A percentile compares a stretch with the other conserved stretches of the same genome.
Evolutionary conservation across 2,888 invertebrate species (phyloP).

Genomic region (Plagodis pulveraria): DNA sequence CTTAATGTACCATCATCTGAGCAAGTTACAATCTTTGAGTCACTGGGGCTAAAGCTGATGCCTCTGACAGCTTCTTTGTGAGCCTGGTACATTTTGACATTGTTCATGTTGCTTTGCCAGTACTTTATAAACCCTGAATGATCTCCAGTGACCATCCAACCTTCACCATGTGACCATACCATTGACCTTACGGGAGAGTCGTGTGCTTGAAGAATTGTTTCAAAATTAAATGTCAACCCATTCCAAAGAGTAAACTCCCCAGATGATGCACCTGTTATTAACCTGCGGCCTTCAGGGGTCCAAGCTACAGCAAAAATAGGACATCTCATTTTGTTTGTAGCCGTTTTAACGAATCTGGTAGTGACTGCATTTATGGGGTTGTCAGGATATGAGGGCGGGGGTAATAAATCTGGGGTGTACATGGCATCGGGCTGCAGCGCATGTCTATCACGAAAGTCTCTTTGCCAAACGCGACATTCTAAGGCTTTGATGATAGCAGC

Average conservation of each 20-base stretch:
- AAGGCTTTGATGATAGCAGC: conserved; percentile 96
- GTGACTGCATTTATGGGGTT: conserved; percentile 98
- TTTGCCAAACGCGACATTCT: conserved; percentile 97
- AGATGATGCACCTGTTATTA: conserved; percentile 99
- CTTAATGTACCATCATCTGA: conserved; percentile 99
- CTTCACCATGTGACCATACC: conserved; percentile 99
- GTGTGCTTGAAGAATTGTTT: conserved; percentile 99
- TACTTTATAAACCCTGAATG: conserved; percentile 99
- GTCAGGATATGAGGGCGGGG: conserved; percentile 96
- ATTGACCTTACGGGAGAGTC: conserved; percentile 99
- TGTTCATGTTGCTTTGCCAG: conserved; percentile 99
- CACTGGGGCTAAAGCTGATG: conserved; percentile 99
- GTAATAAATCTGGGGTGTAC: conserved; percentile 96
- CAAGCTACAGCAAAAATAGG: conserved; percentile 99
- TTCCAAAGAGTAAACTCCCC: conserved; percentile 99
- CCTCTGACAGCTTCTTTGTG: conserved; percentile 99
- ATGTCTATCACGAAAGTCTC: conserved; percentile 95
- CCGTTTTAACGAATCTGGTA: conserved; percentile 98
- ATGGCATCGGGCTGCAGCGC: conserved; percentile 97
- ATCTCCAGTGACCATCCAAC: conserved; percentile 99
- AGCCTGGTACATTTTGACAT: conserved; percentile 99
- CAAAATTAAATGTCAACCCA: conserved; percentile 99
- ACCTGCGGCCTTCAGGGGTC: conserved; percentile 99
- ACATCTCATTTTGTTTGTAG: conserved; percentile 99
- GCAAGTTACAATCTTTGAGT: conserved; percentile 99